A percentile compares a stretch with the other conserved stretches of the same genome.
phyloP scores from a whole-genome alignment of 2,113 vertebrate species.

The Caretta caretta region DNA sequence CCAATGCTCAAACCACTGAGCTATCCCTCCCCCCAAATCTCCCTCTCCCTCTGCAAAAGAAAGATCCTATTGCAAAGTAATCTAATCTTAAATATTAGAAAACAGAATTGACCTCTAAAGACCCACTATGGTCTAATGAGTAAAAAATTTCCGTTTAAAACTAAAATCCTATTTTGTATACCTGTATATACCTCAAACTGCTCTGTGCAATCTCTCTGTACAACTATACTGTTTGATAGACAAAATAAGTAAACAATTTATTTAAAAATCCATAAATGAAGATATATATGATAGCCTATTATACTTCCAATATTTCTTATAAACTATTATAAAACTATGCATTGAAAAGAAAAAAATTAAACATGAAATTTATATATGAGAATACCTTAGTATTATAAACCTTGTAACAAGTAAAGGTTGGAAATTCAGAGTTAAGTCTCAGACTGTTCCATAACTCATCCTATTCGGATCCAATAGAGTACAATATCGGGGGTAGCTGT shows the following conservation, averaged over 20 bases:
- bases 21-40: no score
- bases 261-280: not conserved
- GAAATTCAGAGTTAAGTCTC: constrained; percentile 53
- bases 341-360: constrained; percentile 34
- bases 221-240: not conserved
- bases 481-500: not conserved
- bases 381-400: constrained; percentile 49
- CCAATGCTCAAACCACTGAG: no score
- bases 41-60: not conserved
- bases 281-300: not conserved
- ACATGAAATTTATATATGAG: constrained; percentile 45
- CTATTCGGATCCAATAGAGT: constrained; percentile 53
- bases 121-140: not conserved
- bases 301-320: not conserved
- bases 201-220: not conserved
- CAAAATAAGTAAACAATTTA: not conserved
- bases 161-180: not conserved
- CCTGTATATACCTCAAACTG: not conserved
- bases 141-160: constrained; percentile 35
- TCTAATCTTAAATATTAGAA: not conserved
- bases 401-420: constrained; percentile 58
- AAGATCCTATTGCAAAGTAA: not conserved
- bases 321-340: constrained; percentile 13
- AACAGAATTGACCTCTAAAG: not conserved
- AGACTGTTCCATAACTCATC: constrained; percentile 52